A percentile compares a stretch with the other conserved stretches of the same genome.
These are phyloP conservation scores for Oikopleura dioica DNA, from an alignment of 23 tunicate genomes.

Conservation along the genomic window DNA sequence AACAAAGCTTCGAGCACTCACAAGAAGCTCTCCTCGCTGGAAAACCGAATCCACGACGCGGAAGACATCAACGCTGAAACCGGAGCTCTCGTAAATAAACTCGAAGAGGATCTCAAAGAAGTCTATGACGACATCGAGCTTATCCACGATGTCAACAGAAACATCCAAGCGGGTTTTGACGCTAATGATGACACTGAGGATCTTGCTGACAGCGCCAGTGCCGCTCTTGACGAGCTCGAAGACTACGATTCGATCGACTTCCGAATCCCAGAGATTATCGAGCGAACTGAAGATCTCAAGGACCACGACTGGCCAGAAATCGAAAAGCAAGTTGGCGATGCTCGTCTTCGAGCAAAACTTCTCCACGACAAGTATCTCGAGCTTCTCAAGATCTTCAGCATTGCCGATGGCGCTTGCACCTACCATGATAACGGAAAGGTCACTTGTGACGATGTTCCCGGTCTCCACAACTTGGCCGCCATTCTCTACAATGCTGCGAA, in stretches of 20 bases:
- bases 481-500: neutral
- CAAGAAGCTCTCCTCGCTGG: neutral
- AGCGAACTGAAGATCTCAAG: neutral
- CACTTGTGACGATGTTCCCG: neutral
- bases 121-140: neutral
- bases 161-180: neutral
- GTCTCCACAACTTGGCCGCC: neutral
- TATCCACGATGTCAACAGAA: neutral
- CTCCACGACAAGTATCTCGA: neutral
- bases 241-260: neutral
- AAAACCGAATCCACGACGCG: neutral
- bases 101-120: no score
- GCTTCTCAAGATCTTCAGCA: neutral
- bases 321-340: neutral
- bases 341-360: neutral
- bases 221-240: neutral
- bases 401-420: neutral
- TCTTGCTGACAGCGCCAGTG: neutral
- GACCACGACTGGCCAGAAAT: neutral
- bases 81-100: no score
- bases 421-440: neutral
- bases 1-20: neutral
- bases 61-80: neutral
- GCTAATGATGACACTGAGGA: neutral
- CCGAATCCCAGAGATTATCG: neutral